Percentiles rank a stretch among this genome's conserved stretches.
Conservation (phyloP, 2,797 vertebrate species). For the Lutjanus campechanus region DNA sequence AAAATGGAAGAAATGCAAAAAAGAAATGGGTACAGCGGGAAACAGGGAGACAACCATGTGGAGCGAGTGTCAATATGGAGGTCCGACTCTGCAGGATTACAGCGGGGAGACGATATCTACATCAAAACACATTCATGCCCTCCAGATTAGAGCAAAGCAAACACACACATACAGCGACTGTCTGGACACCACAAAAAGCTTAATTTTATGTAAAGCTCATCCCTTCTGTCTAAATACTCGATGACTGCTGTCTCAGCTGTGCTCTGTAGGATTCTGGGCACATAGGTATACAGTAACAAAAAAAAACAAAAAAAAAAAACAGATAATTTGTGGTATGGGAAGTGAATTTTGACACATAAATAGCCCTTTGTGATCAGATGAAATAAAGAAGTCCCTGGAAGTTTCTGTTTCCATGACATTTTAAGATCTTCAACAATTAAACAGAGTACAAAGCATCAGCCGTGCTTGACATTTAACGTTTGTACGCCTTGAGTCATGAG, state of each 20-base stretch:
- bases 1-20: constrained; percentile 34
- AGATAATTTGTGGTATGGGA: neutral
- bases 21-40: constrained; percentile 1
- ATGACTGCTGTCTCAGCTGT: constrained; percentile 25
- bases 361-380: constrained; percentile 1
- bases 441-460: neutral
- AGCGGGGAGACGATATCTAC: constrained; percentile 29
- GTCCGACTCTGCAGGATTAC: constrained; percentile 37
- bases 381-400: neutral
- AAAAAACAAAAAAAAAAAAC: too few relatives aligned
- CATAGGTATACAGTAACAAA: neutral
- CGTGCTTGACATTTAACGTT: neutral
- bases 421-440: neutral
- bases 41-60: neutral
- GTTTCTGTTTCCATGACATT: neutral
- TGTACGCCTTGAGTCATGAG: neutral
- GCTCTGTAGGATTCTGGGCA: constrained; percentile 11
- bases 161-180: constrained; percentile 13
- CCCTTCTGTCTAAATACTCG: constrained; percentile 20
- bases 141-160: constrained; percentile 29
- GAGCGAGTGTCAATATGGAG: constrained; percentile 33
- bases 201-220: constrained; percentile 37
- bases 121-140: constrained; percentile 38
- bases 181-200: constrained; percentile 23
- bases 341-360: neutral